phyloP scores from a whole-genome alignment of 2,797 vertebrate species.

The Cercopithecus diana region DNA sequence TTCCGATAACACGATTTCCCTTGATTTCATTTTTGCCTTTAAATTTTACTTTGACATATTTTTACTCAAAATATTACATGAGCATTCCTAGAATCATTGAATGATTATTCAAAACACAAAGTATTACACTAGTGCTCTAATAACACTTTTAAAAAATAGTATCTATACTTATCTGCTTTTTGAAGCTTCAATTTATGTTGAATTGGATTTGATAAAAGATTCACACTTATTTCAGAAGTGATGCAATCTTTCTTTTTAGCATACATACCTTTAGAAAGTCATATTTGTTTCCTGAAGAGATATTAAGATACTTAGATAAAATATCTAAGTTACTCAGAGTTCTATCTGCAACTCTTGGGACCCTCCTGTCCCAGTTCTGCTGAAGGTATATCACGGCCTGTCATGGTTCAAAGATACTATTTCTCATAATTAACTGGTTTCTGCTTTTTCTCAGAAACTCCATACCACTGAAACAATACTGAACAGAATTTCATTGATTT shows the following conservation, averaged over 20 bases:
- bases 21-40: background rate
- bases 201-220: background rate
- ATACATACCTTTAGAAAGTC: background rate
- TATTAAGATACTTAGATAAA: background rate
- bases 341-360: constrained; percentile 38
- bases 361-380: background rate
- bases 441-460: constrained; percentile 48
- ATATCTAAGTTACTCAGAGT: background rate
- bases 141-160: background rate
- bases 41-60: background rate
- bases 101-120: background rate
- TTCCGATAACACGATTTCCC: background rate
- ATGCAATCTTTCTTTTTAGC: background rate
- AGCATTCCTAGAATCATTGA: background rate
- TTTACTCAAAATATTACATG: background rate
- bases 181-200: background rate
- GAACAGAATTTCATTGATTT: constrained; percentile 60
- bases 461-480: background rate
- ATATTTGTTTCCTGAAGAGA: background rate
- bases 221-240: background rate
- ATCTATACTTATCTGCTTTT: background rate
- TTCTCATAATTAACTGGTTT: constrained; percentile 47
- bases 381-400: constrained; percentile 32
- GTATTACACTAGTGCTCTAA: background rate
- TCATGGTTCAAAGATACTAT: constrained; percentile 34